Conservation (phyloP, 2,113 vertebrate genomes). For the Callospermophilus lateralis region DNA sequence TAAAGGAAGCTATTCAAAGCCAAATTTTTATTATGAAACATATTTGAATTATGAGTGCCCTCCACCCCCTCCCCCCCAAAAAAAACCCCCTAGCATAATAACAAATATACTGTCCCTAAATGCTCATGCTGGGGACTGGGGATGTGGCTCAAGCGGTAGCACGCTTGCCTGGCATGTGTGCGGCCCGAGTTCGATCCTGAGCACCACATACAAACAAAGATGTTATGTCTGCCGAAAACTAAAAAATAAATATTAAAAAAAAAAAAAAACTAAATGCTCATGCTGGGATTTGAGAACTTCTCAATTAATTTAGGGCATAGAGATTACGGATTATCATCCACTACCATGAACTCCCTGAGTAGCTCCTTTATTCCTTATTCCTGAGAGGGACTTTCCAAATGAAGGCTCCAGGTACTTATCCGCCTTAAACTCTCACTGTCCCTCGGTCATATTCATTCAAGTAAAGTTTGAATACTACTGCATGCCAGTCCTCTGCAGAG, state of each 20-base stretch:
- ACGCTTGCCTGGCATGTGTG: too few species aligned
- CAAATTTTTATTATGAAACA: conserved; percentile 57
- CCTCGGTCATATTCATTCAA: background rate
- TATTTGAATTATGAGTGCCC: background rate
- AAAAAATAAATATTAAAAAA: too few species aligned
- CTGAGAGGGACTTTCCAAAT: conserved; percentile 18
- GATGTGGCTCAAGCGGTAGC: too few species aligned
- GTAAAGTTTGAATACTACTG: background rate
- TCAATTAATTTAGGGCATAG: background rate
- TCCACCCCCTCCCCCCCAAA: background rate
- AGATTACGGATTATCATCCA: background rate
- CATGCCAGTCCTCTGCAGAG: background rate
- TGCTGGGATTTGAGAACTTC: conserved; percentile 6
- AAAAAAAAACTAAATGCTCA: background rate
- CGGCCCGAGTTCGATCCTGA: too few species aligned
- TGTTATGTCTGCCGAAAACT: too few species aligned
- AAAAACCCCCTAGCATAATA: background rate
- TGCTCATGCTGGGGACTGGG: background rate
- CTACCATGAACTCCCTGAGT: background rate
- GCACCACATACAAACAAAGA: too few species aligned
- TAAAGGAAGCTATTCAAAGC: conserved; percentile 30
- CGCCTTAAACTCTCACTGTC: background rate
- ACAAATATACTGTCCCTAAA: background rate
- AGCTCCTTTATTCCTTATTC: background rate
- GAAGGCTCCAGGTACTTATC: background rate